Evolutionary conservation across 2,888 invertebrate species (phyloP), one percentile per base, ranked within the genome.

Genomic region (Tillus elongatus): DNA sequence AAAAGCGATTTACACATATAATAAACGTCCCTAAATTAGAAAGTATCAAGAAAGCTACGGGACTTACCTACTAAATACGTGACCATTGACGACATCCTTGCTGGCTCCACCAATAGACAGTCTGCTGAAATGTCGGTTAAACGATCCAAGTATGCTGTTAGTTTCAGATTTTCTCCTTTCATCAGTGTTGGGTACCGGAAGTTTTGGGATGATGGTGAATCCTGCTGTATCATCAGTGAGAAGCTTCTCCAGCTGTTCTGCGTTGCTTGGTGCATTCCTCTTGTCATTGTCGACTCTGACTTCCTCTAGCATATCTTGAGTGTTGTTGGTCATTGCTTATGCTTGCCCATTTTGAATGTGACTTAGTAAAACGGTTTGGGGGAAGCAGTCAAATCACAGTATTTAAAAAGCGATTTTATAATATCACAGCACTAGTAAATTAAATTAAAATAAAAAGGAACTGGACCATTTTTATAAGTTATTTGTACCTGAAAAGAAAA

Each of bases 41-140:
- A n/a, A n/a, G n/a, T n/a, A n/a, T n/a, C n/a, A n/a, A n/a, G n/a
- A n/a, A n/a, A n/a, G n/a, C n/a, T n/a, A n/a, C n/a, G n/a, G 26
- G 37, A 36, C 34, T 39, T 48, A 59, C 59, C 59, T 55, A 49
- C 52, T 58, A 40, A 55, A 53, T 35, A 54, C 54, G 36, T 54
- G 55, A 35, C 49, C 49, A 31, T 49, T 51, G 2, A 53, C 49
- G 2, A 46, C 45, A 33, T 57, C 57, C 43, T 52, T 56, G 15
- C 40, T 39, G 19, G 43, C 52, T 68, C 59, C 71, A 63, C 55
- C 72, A 66, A 54, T 70, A 60, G 52, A 72, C 63, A 50, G 30
- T 66, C 73, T 63, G 48, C 36, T 41, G 13, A 71, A 65, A 51
- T 69, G 71, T 53, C 68, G 67, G 44, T 73, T 72, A 49, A 75